phyloP scores from a whole-genome alignment of 2,888 invertebrate genomes.

The Andrena hattorfiana region DNA sequence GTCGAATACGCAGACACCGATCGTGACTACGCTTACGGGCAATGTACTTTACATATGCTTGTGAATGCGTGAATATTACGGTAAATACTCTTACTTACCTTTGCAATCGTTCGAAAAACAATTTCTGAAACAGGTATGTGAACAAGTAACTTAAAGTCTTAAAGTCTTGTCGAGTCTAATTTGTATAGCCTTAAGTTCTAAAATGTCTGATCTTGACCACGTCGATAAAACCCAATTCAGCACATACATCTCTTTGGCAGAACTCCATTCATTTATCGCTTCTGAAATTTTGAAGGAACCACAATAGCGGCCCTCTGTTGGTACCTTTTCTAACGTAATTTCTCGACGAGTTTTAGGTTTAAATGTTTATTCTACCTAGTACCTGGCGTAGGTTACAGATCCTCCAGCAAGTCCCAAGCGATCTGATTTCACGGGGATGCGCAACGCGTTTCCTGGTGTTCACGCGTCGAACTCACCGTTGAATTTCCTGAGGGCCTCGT shows the following conservation, averaged over 20 bases:
- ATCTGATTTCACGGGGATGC: slow-evolving; percentile 25
- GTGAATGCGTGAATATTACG: not conserved
- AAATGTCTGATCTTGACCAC: too few relatives aligned
- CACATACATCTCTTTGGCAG: too few relatives aligned
- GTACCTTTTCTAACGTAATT: too few relatives aligned
- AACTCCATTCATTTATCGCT: too few relatives aligned
- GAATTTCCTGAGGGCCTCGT: slow-evolving; percentile 55
- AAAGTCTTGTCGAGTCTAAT: too few relatives aligned
- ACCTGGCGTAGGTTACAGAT: not conserved
- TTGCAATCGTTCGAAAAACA: not conserved
- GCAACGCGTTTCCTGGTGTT: slow-evolving; percentile 7
- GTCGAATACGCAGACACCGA: slow-evolving; percentile 14
- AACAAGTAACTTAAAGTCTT: too few relatives aligned
- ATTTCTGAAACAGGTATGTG: not conserved
- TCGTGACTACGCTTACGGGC: not conserved
- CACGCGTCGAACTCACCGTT: slow-evolving; percentile 37
- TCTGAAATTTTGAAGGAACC: too few relatives aligned
- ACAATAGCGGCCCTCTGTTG: too few relatives aligned
- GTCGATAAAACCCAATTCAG: too few relatives aligned
- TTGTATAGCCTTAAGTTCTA: too few relatives aligned
- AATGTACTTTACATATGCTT: slow-evolving; percentile 16
- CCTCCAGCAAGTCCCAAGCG: not conserved
- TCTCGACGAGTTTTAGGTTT: too few relatives aligned
- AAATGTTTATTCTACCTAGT: not conserved
- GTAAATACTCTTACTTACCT: not conserved